Conservation (phyloP, 2,888 invertebrate species). For the Pomacea canaliculata region DNA sequence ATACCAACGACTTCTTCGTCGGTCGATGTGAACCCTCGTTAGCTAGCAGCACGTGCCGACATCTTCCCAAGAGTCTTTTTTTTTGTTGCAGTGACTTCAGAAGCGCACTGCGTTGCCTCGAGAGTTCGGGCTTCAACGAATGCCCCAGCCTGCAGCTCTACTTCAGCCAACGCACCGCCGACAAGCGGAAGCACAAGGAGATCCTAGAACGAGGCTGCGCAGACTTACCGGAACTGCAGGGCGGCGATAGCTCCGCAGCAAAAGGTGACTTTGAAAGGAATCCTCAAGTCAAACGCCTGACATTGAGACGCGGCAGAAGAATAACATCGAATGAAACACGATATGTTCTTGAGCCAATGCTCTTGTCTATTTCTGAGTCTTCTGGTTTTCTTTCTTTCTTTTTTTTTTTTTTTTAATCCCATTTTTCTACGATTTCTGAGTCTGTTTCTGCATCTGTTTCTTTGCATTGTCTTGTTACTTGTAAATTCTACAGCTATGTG, state of each 20-base stretch:
- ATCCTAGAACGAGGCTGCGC: slow-evolving; percentile 25
- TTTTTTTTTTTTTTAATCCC: not conserved
- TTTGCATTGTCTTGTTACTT: not conserved
- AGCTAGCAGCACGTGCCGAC: too few relatives aligned
- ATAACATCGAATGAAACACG: too few relatives aligned
- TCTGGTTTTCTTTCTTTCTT: too few relatives aligned
- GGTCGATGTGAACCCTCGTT: too few relatives aligned
- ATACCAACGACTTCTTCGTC: too few relatives aligned
- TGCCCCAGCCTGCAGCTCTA: slow-evolving; percentile 32
- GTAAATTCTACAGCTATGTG: not conserved
- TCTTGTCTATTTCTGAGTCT: too few relatives aligned
- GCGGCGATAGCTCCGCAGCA: not conserved
- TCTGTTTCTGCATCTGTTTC: not conserved
- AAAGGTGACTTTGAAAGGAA: not conserved
- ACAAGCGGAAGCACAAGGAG: slow-evolving; percentile 25
- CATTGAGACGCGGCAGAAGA: too few relatives aligned
- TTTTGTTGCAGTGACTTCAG: slow-evolving; percentile 28
- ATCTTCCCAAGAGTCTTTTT: not conserved
- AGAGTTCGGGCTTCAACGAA: slow-evolving; percentile 30
- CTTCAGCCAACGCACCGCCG: slow-evolving; percentile 25
- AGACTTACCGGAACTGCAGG: not conserved
- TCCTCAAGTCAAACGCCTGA: too few relatives aligned
- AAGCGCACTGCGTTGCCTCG: slow-evolving; percentile 33
- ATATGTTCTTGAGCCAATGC: too few relatives aligned
- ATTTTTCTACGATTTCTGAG: not conserved